Base-by-base conservation (phyloP, 1,140 invertebrate genomes). In the Propsilocerus akamusi region DNA sequence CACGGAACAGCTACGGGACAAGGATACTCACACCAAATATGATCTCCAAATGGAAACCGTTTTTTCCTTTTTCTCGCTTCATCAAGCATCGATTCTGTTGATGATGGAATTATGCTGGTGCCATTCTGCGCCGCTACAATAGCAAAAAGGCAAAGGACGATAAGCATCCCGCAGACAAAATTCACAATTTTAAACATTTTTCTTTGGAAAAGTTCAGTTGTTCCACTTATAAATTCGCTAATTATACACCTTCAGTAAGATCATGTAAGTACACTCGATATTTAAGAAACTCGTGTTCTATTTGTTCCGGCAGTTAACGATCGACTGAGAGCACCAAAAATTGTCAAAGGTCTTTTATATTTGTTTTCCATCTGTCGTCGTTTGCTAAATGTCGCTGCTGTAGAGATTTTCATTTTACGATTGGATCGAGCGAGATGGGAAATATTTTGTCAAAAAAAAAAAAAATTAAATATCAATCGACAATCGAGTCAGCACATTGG, bases 331-430 rank as follows among this genome's bases (percentile, higher is more conserved):
- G n/a, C n/a, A n/a, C n/a, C n/a, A n/a, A n/a, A n/a, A 11, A 11
- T 10, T 41, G 34, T 41, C 34, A 41, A 41, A 41, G 10, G 17
- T 41, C 34, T 41, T 41, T 41, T 41, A 41, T 41, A 41, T 17
- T 20, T 41, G 34, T 41, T 17, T 41, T 17, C 34, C 34, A 41
- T 41, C 34, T 41, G n/a, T n/a, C n/a, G n/a, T n/a, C n/a, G n/a
- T n/a, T n/a, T n/a, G n/a, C n/a, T n/a, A n/a, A n/a, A n/a, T n/a
- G n/a, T n/a, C n/a, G n/a, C n/a, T n/a, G n/a, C n/a, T n/a, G n/a
- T n/a, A n/a, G n/a, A n/a, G n/a, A n/a, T n/a, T n/a, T n/a, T n/a
- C n/a, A n/a, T n/a, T n/a, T n/a, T n/a, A n/a, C n/a, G n/a, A n/a
- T n/a, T n/a, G n/a, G n/a, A n/a, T n/a, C n/a, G n/a, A n/a, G n/a